phyloP scores from a whole-genome alignment of 2,113 vertebrate species.

The Himantopus leucocephalus region DNA sequence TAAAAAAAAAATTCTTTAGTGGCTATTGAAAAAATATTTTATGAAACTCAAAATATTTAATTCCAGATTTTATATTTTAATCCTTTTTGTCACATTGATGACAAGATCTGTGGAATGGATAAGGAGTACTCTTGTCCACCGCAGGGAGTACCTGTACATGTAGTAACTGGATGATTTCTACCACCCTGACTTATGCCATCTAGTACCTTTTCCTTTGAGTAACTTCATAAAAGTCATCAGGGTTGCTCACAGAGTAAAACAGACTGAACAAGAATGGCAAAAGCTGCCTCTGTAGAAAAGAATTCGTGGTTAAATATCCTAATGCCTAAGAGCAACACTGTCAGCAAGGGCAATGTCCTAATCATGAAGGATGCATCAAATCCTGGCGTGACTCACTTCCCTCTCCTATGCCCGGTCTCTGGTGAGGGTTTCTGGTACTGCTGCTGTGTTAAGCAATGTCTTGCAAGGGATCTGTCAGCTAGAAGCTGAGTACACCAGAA shows the following conservation, averaged over 20 bases:
- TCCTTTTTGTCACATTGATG: neutral
- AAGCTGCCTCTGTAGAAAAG: neutral
- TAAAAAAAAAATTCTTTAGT: neutral
- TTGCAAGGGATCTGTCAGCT: neutral
- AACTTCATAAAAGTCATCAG: neutral
- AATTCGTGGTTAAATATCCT: neutral
- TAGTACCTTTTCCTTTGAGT: neutral
- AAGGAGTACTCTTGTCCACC: neutral
- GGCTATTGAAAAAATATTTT: neutral
- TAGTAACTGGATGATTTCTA: neutral
- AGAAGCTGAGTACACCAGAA: neutral
- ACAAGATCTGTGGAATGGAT: neutral
- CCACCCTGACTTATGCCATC: neutral
- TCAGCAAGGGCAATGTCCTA: neutral
- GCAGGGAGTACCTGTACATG: rapidly evolving
- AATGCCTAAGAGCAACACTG: neutral
- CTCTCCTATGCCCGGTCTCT: neutral
- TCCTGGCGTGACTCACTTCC: neutral
- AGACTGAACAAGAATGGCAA: neutral
- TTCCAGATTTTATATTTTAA: neutral
- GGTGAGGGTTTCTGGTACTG: neutral
- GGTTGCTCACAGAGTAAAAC: neutral
- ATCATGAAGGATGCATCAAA: neutral
- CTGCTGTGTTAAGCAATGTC: neutral
- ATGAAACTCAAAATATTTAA: neutral